Conservation (phyloP, 2,888 invertebrate species). For the Heteromurus nitidus region DNA sequence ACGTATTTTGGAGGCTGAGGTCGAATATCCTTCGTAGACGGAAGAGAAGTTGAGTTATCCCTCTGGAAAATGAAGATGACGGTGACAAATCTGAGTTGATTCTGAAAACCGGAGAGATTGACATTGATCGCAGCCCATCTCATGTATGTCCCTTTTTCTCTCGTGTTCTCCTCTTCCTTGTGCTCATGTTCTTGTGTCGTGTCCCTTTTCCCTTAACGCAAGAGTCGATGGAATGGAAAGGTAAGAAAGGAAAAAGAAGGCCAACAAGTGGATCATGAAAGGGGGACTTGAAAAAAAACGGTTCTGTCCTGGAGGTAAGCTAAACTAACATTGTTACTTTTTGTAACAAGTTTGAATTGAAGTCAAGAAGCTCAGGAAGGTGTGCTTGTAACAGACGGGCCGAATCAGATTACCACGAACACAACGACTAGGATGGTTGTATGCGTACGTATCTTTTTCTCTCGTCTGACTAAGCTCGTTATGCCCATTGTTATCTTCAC, state of each 20-base stretch:
- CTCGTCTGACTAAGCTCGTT: no score
- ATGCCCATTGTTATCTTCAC: conserved; percentile 50
- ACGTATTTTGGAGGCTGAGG: no score
- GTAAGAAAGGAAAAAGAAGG: background rate
- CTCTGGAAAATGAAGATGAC: conserved; percentile 61
- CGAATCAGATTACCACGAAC: conserved; percentile 41
- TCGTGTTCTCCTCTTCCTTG: conserved; percentile 12
- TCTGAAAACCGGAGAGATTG: conserved; percentile 69
- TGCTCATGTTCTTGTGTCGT: background rate
- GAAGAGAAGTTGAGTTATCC: conserved; percentile 51
- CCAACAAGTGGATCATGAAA: background rate
- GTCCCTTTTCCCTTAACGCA: background rate
- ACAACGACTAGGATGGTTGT: background rate
- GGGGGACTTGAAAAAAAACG: background rate
- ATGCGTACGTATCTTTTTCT: no score
- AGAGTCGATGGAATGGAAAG: background rate
- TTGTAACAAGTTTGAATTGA: conserved; percentile 16
- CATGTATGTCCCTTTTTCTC: conserved; percentile 53
- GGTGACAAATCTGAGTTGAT: conserved; percentile 71
- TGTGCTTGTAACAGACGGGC: conserved; percentile 28
- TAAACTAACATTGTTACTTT: conserved; percentile 22
- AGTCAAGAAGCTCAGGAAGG: conserved; percentile 5
- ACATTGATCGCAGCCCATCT: conserved; percentile 71
- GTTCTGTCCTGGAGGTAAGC: background rate
- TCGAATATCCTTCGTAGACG: no score